Evolutionary conservation across 1,140 invertebrate genomes (phyloP), one percentile per base, ranked within the genome.

Genomic region (Drosophila pandora): DNA sequence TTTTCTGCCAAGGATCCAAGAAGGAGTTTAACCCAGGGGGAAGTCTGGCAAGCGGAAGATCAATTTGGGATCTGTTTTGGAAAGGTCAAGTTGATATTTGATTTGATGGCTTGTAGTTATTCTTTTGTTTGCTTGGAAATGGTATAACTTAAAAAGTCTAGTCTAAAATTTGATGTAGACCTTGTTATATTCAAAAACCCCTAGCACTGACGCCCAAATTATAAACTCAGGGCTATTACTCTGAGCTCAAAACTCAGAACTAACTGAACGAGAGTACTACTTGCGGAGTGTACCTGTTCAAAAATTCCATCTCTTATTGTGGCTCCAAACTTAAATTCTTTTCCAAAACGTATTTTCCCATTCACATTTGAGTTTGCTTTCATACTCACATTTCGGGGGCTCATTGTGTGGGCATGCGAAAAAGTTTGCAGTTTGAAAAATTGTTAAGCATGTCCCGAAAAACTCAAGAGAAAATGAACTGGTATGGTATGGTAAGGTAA

Each of bases 381-480:
- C 57, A 74, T 69, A 22, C 30, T 32, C 77, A 52, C 37, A 52
- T 59, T 71, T 70, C 74, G 48, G 58, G 65, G 43, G 30, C 73
- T 34, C 61, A 57, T 58, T 76, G 72, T 70, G 63, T 59, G 69
- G 60, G 61, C 60, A 50, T 50, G 65, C 65, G 56, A 73, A 68
- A 87, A 87, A 82, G 65, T 87, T 87, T 88, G 55, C 70, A 81
- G 70, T 85, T 88, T 79, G 78, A 88, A 87, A 88, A 79, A 88
- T 88, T 88, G 83, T 87, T 88, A 72, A 67, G 58, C 65, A 62
- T 88, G 62, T 58, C 62, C 55, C 41, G 22, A 59, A 58, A 41
- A 78, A 63, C 25, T 56, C 56, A 59, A 28, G 63, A 71, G 25
- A 28, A 28, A 28, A 28, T 28, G 25, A 28, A 28, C 25, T 28